These are phyloP conservation scores for Drosophila meridionalis DNA, from an alignment of 2,888 invertebrate species.

Conservation along the genomic window DNA sequence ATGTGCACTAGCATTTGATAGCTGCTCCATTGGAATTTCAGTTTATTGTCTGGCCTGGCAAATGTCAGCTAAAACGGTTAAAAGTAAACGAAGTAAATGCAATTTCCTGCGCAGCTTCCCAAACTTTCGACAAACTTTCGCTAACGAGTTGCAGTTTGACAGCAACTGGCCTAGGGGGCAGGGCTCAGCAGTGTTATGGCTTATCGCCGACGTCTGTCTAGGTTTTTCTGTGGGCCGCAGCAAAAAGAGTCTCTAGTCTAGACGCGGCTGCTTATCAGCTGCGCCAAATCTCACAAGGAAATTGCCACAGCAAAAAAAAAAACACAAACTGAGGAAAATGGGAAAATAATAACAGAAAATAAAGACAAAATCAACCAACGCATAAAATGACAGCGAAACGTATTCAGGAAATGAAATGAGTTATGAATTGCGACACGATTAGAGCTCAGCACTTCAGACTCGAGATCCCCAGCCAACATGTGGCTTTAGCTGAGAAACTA, in stretches of 20 bases:
- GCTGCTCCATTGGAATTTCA: constrained; percentile 39
- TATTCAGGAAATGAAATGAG: constrained; percentile 62
- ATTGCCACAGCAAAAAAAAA: constrained; percentile 52
- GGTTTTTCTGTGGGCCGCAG: constrained; percentile 69
- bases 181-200: constrained; percentile 14
- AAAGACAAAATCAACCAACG: constrained; percentile 43
- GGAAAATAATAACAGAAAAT: constrained; percentile 21
- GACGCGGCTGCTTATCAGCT: constrained; percentile 63
- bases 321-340: background rate
- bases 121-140: constrained; percentile 39
- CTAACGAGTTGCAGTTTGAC: constrained; percentile 61
- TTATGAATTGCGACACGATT: constrained; percentile 37
- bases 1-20: constrained; percentile 61
- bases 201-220: constrained; percentile 63
- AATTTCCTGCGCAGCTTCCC: constrained; percentile 44
- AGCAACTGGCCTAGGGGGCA: constrained; percentile 38
- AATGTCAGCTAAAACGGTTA: constrained; percentile 44
- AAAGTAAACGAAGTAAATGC: background rate
- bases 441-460: constrained; percentile 39
- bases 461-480: constrained; percentile 39
- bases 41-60: constrained; percentile 56
- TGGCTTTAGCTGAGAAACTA: constrained; percentile 38
- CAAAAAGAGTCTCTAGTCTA: constrained; percentile 56
- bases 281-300: constrained; percentile 67
- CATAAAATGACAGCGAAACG: constrained; percentile 49